These are phyloP conservation scores for Capitulum mitella DNA, from an alignment of 2,888 invertebrate species.

Conservation along the genomic window DNA sequence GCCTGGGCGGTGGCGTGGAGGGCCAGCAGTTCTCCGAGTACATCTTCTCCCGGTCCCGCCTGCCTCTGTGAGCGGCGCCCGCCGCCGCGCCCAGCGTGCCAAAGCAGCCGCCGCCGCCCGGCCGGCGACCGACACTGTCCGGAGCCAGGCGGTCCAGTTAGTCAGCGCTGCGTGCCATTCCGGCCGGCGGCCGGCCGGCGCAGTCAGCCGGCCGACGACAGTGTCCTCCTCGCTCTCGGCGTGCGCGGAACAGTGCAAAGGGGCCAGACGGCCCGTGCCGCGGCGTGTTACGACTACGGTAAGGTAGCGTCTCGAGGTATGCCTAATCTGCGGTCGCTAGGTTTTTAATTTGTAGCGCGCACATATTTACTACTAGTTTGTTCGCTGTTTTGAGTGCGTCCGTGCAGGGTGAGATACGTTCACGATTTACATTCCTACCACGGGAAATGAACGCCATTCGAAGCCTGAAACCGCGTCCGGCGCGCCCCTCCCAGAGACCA, in stretches of 20 bases:
- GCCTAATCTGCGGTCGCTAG: neutral
- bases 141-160: neutral
- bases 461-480: too few species aligned
- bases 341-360: neutral
- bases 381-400: neutral
- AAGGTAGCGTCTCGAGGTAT: neutral
- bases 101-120: neutral
- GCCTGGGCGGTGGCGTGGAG: conserved; percentile 78
- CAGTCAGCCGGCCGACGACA: neutral
- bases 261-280: too few species aligned
- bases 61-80: conserved; percentile 37
- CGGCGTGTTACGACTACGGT: too few species aligned
- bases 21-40: conserved; percentile 86
- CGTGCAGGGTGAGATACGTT: neutral
- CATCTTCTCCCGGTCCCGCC: conserved; percentile 59
- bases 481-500: too few species aligned
- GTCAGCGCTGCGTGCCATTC: neutral
- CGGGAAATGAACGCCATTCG: too few species aligned
- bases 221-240: neutral
- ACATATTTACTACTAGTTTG: neutral
- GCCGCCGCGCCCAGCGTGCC: neutral
- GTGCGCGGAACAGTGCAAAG: too few species aligned
- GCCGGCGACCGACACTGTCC: neutral
- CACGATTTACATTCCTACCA: neutral
- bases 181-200: neutral